Evolutionary conservation across 1,140 invertebrate species (phyloP).

Genomic region (Lepidotrigona ventralis): DNA sequence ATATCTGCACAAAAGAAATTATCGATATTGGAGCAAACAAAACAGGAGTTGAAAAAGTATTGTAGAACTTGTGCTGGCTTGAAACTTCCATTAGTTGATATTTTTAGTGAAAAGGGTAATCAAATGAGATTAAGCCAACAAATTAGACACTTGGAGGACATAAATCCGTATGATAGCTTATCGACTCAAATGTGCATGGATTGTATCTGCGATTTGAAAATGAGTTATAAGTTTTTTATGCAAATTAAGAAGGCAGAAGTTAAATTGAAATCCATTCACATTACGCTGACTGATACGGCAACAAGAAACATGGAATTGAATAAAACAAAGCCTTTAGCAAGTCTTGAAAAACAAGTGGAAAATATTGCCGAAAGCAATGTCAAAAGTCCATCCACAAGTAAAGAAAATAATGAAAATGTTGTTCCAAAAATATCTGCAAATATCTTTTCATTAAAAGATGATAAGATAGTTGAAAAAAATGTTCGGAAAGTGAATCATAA

Average conservation of each 20-base stretch:
- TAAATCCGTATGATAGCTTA: slow-evolving; percentile 70
- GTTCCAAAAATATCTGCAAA: slow-evolving; percentile 28
- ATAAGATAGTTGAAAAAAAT: background rate
- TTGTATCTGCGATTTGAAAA: slow-evolving; percentile 77
- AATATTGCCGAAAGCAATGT: background rate
- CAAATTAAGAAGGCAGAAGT: slow-evolving; percentile 78
- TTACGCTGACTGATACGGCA: slow-evolving; percentile 55
- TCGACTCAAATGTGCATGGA: slow-evolving; percentile 79
- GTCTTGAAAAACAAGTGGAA: background rate
- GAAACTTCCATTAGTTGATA: slow-evolving; percentile 76
- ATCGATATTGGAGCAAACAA: slow-evolving; percentile 48
- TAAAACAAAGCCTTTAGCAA: slow-evolving; percentile 11
- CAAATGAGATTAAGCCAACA: slow-evolving; percentile 77
- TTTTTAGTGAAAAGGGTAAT: slow-evolving; percentile 76
- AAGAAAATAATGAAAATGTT: slow-evolving; percentile 28
- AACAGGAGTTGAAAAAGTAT: slow-evolving; percentile 72
- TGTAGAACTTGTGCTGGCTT: slow-evolving; percentile 77
- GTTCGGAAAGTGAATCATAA: background rate
- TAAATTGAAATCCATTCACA: slow-evolving; percentile 73
- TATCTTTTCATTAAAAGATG: slow-evolving; percentile 28
- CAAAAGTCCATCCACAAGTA: background rate
- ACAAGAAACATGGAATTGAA: slow-evolving; percentile 32
- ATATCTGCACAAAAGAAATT: slow-evolving; percentile 30
- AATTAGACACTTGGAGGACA: slow-evolving; percentile 75
- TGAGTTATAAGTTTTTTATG: slow-evolving; percentile 79